Conservation (phyloP, 1,140 invertebrate species). For the Lucilia sericata region DNA sequence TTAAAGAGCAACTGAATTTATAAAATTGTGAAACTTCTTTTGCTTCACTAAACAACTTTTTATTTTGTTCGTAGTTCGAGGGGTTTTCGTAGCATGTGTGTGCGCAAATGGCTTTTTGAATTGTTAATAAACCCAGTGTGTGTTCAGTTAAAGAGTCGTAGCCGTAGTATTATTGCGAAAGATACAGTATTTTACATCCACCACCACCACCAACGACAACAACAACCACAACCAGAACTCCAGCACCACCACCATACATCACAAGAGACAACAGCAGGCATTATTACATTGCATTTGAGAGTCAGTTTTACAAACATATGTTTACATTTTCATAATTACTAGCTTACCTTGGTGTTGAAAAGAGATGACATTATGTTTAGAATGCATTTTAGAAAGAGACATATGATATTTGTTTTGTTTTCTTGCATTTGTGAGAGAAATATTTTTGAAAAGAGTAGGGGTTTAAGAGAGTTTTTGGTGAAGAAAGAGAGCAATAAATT, state of each 20-base stretch:
- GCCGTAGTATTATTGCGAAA: slow-evolving; percentile 13
- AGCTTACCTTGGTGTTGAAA: background rate
- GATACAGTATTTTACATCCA: slow-evolving; percentile 4
- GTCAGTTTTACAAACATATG: slow-evolving; percentile 15
- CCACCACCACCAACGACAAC: slow-evolving; percentile 8
- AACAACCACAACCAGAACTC: background rate
- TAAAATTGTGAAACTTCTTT: slow-evolving; percentile 36
- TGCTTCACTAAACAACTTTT: background rate
- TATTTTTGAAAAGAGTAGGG: background rate
- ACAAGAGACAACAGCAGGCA: background rate
- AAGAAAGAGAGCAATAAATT: background rate
- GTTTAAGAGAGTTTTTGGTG: background rate
- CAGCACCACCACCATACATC: background rate
- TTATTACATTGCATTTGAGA: background rate
- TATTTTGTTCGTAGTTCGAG: background rate
- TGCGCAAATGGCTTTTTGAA: slow-evolving; percentile 23
- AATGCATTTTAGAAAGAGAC: slow-evolving; percentile 37
- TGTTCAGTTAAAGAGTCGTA: background rate
- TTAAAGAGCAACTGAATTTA: slow-evolving; percentile 59
- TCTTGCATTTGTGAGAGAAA: background rate
- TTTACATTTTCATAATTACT: slow-evolving; percentile 1
- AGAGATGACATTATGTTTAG: background rate
- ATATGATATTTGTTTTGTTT: slow-evolving; percentile 26
- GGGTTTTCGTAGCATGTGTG: background rate
- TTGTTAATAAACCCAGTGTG: background rate